phyloP scores from a whole-genome alignment of 2,888 invertebrate genomes.

The Drymonia ruficornis region DNA sequence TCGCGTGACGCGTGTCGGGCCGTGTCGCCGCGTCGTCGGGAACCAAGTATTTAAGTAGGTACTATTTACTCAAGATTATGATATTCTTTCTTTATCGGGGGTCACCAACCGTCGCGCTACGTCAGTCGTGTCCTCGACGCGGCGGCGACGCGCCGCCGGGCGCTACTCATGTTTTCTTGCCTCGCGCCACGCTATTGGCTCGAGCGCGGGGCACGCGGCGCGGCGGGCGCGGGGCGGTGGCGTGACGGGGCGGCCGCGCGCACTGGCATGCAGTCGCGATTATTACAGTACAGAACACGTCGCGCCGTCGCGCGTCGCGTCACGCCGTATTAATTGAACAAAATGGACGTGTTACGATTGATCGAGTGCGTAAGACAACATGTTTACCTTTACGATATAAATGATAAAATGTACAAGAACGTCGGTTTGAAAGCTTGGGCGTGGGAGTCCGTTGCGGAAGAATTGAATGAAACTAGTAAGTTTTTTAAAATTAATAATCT shows the following conservation, averaged over 20 bases:
- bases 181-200: not conserved
- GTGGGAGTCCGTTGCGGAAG: constrained; percentile 34
- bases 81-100: no score
- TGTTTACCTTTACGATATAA: constrained; percentile 31
- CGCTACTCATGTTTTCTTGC: not conserved
- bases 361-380: constrained; percentile 32
- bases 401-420: constrained; percentile 38
- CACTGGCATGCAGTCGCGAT: not conserved
- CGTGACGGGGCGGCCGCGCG: constrained; percentile 4
- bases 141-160: not conserved
- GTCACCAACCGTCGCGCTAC: no score
- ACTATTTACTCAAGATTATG: no score
- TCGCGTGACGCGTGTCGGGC: no score
- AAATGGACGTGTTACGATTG: constrained; percentile 31
- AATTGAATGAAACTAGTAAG: constrained; percentile 37
- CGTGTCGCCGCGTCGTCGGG: no score
- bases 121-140: no score
- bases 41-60: no score
- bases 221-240: not conserved
- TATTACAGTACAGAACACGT: not conserved
- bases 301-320: constrained; percentile 3
- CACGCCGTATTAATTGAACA: not conserved
- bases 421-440: constrained; percentile 27
- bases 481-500: constrained; percentile 4
- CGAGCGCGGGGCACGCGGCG: not conserved